Evolutionary conservation across 2,888 invertebrate species (phyloP), one percentile per base, ranked within the genome.

Genomic region (Mesopsocus fuscifrons): DNA sequence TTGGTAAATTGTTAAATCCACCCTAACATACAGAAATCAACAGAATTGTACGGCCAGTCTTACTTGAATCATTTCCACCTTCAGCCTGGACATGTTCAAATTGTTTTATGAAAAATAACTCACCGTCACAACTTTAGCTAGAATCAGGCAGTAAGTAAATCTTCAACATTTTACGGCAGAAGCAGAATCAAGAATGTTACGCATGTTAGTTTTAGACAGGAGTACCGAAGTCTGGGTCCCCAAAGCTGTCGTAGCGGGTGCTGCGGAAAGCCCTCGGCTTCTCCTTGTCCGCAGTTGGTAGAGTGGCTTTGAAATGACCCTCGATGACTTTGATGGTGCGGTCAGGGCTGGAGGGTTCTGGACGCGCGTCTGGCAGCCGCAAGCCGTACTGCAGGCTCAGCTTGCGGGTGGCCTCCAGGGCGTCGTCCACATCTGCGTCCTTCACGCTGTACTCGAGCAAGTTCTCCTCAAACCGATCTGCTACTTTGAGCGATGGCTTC

Each of bases 171-270:
- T n/a, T n/a, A n/a, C n/a, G n/a, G n/a, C n/a, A n/a, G n/a, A n/a
- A n/a, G n/a, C n/a, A n/a, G n/a, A n/a, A 26, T 6, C 8, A 26
- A 26, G 26, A 26, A 26, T 26, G n/a, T n/a, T n/a, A n/a, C n/a
- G n/a, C 66, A 77, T 80, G n/a, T n/a, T n/a, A n/a, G 34, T 54
- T 46, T 66, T 66, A 74, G 51, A 75, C 74, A 9, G 74, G 74
- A 3, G 74, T 75, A 49, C 74, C 74, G 58, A 74, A 74, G 61
- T 72, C 74, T 0, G 74, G 74, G 60, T 75, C 74, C 0, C 74
- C 74, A 51, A 71, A 68, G 34, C 73, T 73, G 49, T 66, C 66
- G 2, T 60, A 60, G 13, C 49, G 45, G 15, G 45, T 47, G 34
- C 48, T 50, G 15, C 57, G 54, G 44, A 50, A 49, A 34, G 48